Conservation (phyloP, 2,113 vertebrate genomes). For the Ivindomyrus marchei region DNA sequence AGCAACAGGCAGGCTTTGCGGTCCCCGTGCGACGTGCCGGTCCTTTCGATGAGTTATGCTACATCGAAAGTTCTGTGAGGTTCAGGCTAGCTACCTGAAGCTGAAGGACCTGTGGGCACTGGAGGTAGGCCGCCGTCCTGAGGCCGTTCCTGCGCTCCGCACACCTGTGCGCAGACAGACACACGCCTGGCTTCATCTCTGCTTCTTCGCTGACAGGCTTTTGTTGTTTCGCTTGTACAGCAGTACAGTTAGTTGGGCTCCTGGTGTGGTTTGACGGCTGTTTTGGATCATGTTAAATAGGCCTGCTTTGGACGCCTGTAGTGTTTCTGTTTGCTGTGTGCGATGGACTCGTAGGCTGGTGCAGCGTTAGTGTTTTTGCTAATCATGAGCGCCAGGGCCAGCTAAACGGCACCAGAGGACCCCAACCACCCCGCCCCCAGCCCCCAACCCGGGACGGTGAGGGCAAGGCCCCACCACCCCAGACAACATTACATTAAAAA, state of each 20-base stretch:
- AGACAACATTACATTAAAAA: too few relatives aligned
- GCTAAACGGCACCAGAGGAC: too few relatives aligned
- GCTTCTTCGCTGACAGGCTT: neutral
- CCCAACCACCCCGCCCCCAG: too few relatives aligned
- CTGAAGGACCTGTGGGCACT: conserved; percentile 39
- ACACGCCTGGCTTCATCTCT: neutral
- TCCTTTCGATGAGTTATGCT: conserved; percentile 48
- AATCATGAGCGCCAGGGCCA: neutral
- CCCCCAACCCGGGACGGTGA: neutral
- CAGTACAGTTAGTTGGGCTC: neutral
- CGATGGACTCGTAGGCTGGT: neutral
- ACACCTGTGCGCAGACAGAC: neutral
- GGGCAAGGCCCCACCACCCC: too few relatives aligned
- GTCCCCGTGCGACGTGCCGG: neutral
- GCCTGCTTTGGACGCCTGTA: neutral
- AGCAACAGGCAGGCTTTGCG: conserved; percentile 21
- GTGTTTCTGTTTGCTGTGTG: neutral
- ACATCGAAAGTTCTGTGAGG: conserved; percentile 49
- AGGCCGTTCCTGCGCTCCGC: neutral
- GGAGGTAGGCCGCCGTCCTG: conserved; percentile 52
- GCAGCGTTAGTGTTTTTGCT: neutral
- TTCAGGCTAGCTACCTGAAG: conserved; percentile 52
- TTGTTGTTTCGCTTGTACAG: conserved; percentile 1
- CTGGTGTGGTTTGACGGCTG: neutral
- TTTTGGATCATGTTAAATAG: neutral